Evolutionary conservation across 2,888 invertebrate species (phyloP).

Genomic region (Caradrina clavipalpis): DNA sequence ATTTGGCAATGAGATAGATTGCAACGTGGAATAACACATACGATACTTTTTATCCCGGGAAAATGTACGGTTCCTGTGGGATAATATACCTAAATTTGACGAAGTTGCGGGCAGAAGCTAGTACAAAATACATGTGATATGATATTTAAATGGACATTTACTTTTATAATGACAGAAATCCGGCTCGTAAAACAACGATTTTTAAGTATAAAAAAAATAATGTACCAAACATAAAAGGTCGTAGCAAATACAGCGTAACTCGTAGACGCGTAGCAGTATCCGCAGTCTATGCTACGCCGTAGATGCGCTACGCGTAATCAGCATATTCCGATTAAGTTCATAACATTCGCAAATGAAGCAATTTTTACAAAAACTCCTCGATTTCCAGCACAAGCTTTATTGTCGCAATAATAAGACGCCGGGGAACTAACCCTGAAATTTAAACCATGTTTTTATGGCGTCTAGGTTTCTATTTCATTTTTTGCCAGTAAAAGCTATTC

Average conservation of each 20-base stretch:
- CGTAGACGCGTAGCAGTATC: slow-evolving; percentile 17
- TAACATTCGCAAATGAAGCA: slow-evolving; percentile 50
- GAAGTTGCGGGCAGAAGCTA: too few relatives aligned
- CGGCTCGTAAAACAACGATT: too few relatives aligned
- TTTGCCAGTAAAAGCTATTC: slow-evolving; percentile 50
- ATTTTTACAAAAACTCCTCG: slow-evolving; percentile 28
- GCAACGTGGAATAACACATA: too few relatives aligned
- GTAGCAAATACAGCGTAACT: not conserved
- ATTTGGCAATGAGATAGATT: too few relatives aligned
- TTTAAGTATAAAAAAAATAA: too few relatives aligned
- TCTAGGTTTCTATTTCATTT: slow-evolving; percentile 54
- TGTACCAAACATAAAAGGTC: not conserved
- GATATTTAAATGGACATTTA: too few relatives aligned
- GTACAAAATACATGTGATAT: too few relatives aligned
- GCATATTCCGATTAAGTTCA: slow-evolving; percentile 1
- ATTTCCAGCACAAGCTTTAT: slow-evolving; percentile 38
- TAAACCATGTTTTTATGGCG: slow-evolving; percentile 51
- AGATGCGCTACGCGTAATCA: slow-evolving; percentile 21
- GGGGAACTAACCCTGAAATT: slow-evolving; percentile 45
- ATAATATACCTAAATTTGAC: too few relatives aligned
- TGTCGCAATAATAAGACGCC: slow-evolving; percentile 30
- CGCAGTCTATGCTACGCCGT: slow-evolving; percentile 49
- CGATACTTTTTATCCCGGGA: too few relatives aligned
- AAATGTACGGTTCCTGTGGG: too few relatives aligned
- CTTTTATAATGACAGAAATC: too few relatives aligned